Evolutionary conservation across 2,113 vertebrate genomes (phyloP).

Genomic region (Sphyrna mokarran): DNA sequence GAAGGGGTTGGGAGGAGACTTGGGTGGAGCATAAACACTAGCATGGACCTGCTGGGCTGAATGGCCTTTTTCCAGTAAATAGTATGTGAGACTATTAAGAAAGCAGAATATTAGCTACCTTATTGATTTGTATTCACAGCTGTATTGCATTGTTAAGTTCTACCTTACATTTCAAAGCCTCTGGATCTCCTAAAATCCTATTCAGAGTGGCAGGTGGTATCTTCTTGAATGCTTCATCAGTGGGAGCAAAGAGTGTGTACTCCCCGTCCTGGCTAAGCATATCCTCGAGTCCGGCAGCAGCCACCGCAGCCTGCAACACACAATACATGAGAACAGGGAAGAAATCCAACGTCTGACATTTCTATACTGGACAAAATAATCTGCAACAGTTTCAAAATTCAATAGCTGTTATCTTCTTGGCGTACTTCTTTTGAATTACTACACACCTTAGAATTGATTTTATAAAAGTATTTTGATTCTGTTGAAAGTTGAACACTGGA

Average conservation of each 20-base stretch:
- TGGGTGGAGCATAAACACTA: not conserved
- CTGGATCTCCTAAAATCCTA: constrained; percentile 86
- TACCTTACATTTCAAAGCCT: constrained; percentile 76
- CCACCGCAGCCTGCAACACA: constrained; percentile 72
- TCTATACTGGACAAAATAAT: not conserved
- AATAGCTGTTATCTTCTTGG: not conserved
- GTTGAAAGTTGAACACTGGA: not conserved
- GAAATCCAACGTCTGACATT: not conserved
- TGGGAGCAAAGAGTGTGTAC: constrained; percentile 87
- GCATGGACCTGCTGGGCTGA: not conserved
- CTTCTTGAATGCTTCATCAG: constrained; percentile 89
- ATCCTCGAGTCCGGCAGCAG: constrained; percentile 74
- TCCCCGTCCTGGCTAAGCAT: constrained; percentile 74
- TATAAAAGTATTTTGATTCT: not conserved
- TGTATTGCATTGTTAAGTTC: not conserved
- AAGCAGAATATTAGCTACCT: not conserved
- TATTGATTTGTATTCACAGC: not conserved
- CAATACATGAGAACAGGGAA: not conserved
- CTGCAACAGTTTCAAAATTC: no score
- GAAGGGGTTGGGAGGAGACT: not conserved
- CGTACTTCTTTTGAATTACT: not conserved
- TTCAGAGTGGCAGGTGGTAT: constrained; percentile 79
- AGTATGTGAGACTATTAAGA: not conserved
- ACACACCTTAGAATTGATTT: not conserved
- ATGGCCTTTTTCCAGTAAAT: not conserved